Evolutionary conservation across 2,797 vertebrate genomes (phyloP), one percentile per base, ranked within the genome.

Genomic region (Gobionotothen gibberifrons): DNA sequence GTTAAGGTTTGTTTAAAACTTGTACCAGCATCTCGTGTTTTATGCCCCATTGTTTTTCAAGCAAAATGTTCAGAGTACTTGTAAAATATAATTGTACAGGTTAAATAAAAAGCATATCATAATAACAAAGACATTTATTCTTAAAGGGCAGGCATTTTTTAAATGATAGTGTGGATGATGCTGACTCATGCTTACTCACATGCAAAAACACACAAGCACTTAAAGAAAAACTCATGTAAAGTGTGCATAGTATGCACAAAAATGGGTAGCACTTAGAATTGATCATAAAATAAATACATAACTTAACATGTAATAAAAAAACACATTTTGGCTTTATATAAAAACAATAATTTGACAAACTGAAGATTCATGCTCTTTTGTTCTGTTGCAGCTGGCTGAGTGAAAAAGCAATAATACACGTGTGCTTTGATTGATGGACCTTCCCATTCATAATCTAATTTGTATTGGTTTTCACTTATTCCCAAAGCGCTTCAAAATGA

Each of bases 361-460:
- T 36, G 78, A 83, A 77, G 83, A 85, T 86, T 81, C 81, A 81
- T 86, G 76, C 76, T 73, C 47, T 82, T 67, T 75, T 75, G 70
- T 71, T 76, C 65, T 76, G 85, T 74, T 82, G 80, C 56, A 62
- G 66, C 72, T 74, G 78, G 79, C 67, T 0, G 14, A 73, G 74
- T 70, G 59, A 86, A 90, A 91, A 93, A 91, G 90, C 89, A 95
- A 92, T 92, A 85, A 78, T 76, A 72, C 26, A 85, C 26, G 81
- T 85, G 87, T 81, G 86, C 88, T 90, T 82, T 92, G 94, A 93
- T 91, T 92, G 93, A 93, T 92, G 92, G 84, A 88, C 78, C 86
- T 91, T 81, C 81, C 86, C 83, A 86, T 90, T 90, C 85, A 81
- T 95, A 94, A 95, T 94, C 92, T 86, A 88, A 92, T 95, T 94